phyloP scores from a whole-genome alignment of 1,140 invertebrate genomes.

The Philotrypesis tridentata region DNA sequence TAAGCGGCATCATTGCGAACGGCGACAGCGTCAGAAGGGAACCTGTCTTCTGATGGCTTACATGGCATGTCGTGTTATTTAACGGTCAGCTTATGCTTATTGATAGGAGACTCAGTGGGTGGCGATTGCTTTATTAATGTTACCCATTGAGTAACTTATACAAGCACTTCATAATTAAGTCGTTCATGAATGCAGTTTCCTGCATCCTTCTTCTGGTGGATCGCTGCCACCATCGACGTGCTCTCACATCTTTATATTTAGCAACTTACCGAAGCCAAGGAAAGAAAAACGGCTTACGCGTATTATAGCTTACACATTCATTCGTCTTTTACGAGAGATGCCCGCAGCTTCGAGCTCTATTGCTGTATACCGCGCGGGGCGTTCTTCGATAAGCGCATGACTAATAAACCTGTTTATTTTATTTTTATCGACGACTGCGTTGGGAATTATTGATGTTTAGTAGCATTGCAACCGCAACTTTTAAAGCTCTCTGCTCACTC shows the following conservation, averaged over 20 bases:
- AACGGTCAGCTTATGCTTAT: constrained; percentile 26
- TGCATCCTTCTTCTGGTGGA: not conserved
- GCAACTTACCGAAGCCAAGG: not conserved
- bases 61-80: not conserved
- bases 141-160: constrained; percentile 31
- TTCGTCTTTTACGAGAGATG: not conserved
- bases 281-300: not conserved
- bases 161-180: constrained; percentile 31
- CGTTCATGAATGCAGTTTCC: not conserved
- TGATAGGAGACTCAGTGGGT: constrained; percentile 40
- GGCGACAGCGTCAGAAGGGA: not conserved
- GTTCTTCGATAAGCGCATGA: constrained; percentile 30
- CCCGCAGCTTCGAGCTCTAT: not conserved
- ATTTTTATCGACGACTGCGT: not conserved
- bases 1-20: constrained; percentile 2
- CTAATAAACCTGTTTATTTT: constrained; percentile 37
- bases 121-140: not conserved
- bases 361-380: not conserved
- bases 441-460: not conserved
- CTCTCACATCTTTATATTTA: not conserved
- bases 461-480: not conserved
- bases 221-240: too few species aligned
- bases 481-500: not conserved
- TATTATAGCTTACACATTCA: not conserved
- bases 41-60: not conserved